Conservation (phyloP, 2,113 vertebrate genomes). For the Hemichromis elongatus region DNA sequence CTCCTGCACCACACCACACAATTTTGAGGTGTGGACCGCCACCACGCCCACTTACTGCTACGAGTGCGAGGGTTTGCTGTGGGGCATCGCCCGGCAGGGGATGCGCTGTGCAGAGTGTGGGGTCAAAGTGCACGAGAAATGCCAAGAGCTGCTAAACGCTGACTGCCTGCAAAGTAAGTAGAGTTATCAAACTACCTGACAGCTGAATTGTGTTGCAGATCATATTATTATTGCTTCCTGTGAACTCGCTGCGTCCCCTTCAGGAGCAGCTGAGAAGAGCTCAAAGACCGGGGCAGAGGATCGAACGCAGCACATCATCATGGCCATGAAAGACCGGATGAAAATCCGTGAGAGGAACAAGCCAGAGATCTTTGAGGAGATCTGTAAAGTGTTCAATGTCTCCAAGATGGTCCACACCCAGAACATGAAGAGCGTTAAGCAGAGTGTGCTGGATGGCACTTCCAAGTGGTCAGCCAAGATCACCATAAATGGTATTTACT, state of each 20-base stretch:
- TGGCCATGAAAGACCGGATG: constrained; percentile 98
- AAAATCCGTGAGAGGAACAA: constrained; percentile 97
- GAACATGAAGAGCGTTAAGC: constrained; percentile 94
- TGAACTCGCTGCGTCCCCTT: not conserved
- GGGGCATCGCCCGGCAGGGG: constrained; percentile 96
- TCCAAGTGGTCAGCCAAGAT: constrained; percentile 99
- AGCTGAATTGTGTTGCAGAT: not conserved
- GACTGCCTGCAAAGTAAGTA: constrained; percentile 97
- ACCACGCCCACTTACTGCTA: constrained; percentile 97
- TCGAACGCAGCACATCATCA: constrained; percentile 94
- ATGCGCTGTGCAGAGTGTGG: constrained; percentile 94
- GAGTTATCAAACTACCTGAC: not conserved
- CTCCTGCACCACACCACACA: constrained; percentile 95
- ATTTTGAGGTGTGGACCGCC: constrained; percentile 96
- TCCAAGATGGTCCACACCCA: constrained; percentile 83
- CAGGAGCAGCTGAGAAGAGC: constrained; percentile 96
- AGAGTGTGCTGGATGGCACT: constrained; percentile 91
- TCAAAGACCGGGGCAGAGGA: constrained; percentile 94
- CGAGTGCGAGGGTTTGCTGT: constrained; percentile 94
- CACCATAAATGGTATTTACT: constrained; percentile 81
- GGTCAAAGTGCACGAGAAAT: constrained; percentile 98
- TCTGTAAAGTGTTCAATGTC: constrained; percentile 83
- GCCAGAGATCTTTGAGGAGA: constrained; percentile 94
- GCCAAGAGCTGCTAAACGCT: constrained; percentile 94
- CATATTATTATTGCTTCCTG: not conserved